Evolutionary conservation across 2,888 invertebrate genomes (phyloP), one percentile per base, ranked within the genome.

Genomic region (Gari tellinella): DNA sequence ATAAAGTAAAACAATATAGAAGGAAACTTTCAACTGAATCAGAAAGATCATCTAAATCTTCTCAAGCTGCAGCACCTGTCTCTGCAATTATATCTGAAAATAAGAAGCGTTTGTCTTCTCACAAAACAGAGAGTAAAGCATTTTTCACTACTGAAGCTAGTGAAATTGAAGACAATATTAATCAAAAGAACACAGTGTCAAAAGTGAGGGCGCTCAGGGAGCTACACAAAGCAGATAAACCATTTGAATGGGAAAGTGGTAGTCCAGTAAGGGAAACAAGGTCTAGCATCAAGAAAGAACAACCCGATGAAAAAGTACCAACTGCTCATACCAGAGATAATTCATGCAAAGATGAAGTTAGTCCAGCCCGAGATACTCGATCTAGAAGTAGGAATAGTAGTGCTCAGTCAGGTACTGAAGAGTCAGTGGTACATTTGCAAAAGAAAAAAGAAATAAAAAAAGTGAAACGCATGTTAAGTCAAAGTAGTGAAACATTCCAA

Each of bases 171-270:
- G 31, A 31, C 31, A 31, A 31, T 31, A 31, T 4, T 31, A 31
- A 31, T 10, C 4, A 31, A 31, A 31, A 31, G 10, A 31, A 4
- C 10, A 31, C 31, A 31, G 31, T 31, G 5, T 15, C 26, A 15
- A 61, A 67, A 40, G 57, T 62, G 14, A 66, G 56, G 37, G 19
- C 48, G 17, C 41, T 74, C 15, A 64, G 74, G 37, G 56, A 65
- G 51, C n/a, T 65, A 37, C 68, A 65, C 48, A 53, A 60, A 45
- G 49, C 43, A 21, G 46, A 52, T 1, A 49, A 55, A 23, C 74
- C 74, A 19, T 74, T 74, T 40, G 57, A 53, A 51, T 74, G 74
- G 74, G 74, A 65, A 41, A 31, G 55, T 31, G 31, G 31, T 4
- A 64, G 64, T 40, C 58, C 70, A 1, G 31, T 41, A 17, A 64